Base-by-base conservation (phyloP, 2,888 invertebrate genomes). In the Eupithecia pulchellata region DNA sequence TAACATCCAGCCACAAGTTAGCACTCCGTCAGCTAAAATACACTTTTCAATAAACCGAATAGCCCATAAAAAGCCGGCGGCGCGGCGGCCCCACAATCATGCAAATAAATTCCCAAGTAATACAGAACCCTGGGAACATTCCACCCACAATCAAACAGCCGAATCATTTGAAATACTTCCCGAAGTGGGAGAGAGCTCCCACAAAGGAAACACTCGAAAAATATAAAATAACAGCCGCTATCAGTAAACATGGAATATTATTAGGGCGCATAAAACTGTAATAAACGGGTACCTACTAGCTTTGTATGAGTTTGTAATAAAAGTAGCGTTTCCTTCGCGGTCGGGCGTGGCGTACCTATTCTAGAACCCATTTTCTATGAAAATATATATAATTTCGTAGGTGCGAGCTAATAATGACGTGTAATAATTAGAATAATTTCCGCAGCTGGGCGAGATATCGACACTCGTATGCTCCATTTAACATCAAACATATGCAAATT, bases 181-280 rank as follows among this genome's bases (percentile, higher is more conserved):
- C 68, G 75, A 34, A 17, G 39, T 13, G 20, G 60, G 34, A 61
- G n/a, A 34, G 34, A 36, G 34, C 63, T 14, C 32, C 39, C 76
- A 79, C 81, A 75, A 75, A 82, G 80, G 81, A 82, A 82, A 77
- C 83, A 81, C 82, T 85, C 80, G 78, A 82, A 84, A 82, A 76
- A 82, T 83, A 86, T 87, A 88, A 86, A 86, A 83, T 81, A 85
- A 81, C 84, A 81, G 73, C 75, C 78, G 86, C 82, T 89, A 89
- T 89, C 90, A 85, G 86, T 86, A 89, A 87, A 86, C 88, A 86
- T 85, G 87, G 85, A 86, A 88, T 73, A 70, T 67, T 73, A 73
- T 69, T 69, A 67, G 36, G 34, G 30, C 27, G 57, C 55, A 86
- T 89, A 88, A 89, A 88, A 89, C 86, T 86, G 82, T 84, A 86